Base-by-base conservation (phyloP, 2,113 vertebrate genomes). In the Siniperca chuatsi region DNA sequence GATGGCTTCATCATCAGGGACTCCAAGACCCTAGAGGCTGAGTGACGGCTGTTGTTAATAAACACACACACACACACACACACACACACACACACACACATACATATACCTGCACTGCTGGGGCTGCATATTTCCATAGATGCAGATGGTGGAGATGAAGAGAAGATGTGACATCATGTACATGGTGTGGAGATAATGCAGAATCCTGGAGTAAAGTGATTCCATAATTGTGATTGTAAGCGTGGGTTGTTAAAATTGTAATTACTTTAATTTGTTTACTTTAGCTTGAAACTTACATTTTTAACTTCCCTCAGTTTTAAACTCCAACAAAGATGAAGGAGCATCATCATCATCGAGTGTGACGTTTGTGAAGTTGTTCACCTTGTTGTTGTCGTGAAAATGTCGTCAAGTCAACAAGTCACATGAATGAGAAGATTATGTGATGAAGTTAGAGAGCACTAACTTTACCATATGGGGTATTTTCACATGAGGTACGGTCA, bases 1-100 rank as follows among this genome's bases (percentile, higher is more conserved):
- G 87, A 96, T 95, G 87, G 69, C 67, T 93, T 89, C 86, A 93
- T 92, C 91, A 94, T 95, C 87, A 84, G 91, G 83, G 87, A 87
- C 84, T 89, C 65, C 37, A 16, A 33, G 82, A 83, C 85, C 75
- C 86, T 68, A 57, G 78, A 88, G 82, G 37, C 81, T 87, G 85
- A 93, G 76, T 87, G 92, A 90, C 84, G 75, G 83, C 73, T 85
- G 61, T 57, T 82, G 79, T 80, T 91, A 81, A 91, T 81, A 88
- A 76, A 81, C 71, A 74, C 50, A 73, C 73, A 85, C 65, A 73
- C 46, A 74, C 60, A 85, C 42, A 74, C 50, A 73, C 73, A 85
- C 65, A 73, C 46, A 74, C 60, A 85, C 42, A 77, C 55, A 73
- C 68, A 75, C 48, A 70, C 35, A 61, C 55, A 61, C 72, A 46